Base-by-base conservation (phyloP, 2,888 invertebrate species). In the Piscicola geometra region DNA sequence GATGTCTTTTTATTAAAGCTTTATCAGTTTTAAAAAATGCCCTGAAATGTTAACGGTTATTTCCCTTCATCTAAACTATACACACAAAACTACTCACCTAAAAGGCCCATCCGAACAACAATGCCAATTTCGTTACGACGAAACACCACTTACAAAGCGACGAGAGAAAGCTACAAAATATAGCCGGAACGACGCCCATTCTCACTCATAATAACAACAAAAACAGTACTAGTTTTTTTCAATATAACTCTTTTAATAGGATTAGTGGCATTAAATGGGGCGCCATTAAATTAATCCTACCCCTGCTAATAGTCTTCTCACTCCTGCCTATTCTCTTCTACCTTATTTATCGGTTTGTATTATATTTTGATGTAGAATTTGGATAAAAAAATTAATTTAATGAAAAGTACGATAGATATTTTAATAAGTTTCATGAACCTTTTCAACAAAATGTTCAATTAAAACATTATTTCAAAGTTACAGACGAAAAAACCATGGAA, bases 121-220 rank as follows among this genome's bases (percentile, higher is more conserved):
- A 3, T 25, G 15, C 21, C n/a, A 25, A 56, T n/a, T 56, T 25
- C 60, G 25, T 56, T 18, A 56, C 60, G 60, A 56, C 60, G 3
- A 56, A 56, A 56, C n/a, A 56, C 60, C 21, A 28, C n/a, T 32
- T 71, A 0, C 52, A 41, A 32, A 71, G 71, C 32, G 71, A 71
- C 33, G 71, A 71, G 52, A 47, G 71, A 25, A 71, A 71, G 33
- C 52, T 71, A 52, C 71, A 47, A 32, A 71, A 52, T 41, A 41
- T 50, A 30, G 30, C 30, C 5, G 41, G 28, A n/a, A 47, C 71
- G 9, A 71, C 71, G 32, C 32, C 28, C 0, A 30, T 33, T 1
- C 30, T 41, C 28, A 69, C 18, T 47, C 36, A 69, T 28, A 35
- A 36, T 36, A 35, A 28, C n/a, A 35, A 67, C 33, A n/a, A n/a